Percentiles rank a stretch among this genome's conserved stretches.
These are phyloP conservation scores for Drosophila neocordata DNA, from an alignment of 1,140 invertebrate genomes.

Conservation along the genomic window DNA sequence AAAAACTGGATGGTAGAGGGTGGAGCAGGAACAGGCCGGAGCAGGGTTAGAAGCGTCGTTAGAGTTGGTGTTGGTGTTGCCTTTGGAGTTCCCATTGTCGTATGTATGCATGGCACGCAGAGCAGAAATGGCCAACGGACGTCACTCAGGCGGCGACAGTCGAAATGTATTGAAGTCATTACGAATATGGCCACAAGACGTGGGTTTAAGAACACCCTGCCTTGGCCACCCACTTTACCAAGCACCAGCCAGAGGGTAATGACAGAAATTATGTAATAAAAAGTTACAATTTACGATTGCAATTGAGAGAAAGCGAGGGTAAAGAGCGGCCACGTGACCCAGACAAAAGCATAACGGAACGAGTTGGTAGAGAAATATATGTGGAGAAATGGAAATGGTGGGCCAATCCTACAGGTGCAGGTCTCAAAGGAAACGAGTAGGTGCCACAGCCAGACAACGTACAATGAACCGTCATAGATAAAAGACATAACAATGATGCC, in stretches of 20 bases:
- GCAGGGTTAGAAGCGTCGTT: not conserved
- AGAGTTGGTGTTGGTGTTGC: not conserved
- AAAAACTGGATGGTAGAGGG: constrained; percentile 4
- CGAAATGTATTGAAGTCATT: constrained; percentile 80
- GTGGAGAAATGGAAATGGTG: not conserved
- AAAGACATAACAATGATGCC: constrained; percentile 77
- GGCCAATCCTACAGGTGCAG: constrained; percentile 62
- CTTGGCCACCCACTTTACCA: constrained; percentile 29
- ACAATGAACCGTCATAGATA: constrained; percentile 80
- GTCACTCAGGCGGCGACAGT: constrained; percentile 70
- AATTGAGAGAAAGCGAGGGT: constrained; percentile 18
- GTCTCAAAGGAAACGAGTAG: constrained; percentile 24
- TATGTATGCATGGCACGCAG: constrained; percentile 74
- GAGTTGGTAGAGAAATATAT: not conserved
- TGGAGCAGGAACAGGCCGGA: no score
- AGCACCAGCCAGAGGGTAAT: constrained; percentile 64
- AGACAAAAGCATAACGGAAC: constrained; percentile 34
- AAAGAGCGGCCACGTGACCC: constrained; percentile 56
- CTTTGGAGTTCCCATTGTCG: constrained; percentile 21
- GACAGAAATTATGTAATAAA: constrained; percentile 82
- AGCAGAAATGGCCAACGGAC: constrained; percentile 39
- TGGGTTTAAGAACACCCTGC: constrained; percentile 47
- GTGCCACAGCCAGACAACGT: constrained; percentile 31
- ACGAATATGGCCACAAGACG: constrained; percentile 73
- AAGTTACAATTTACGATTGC: constrained; percentile 82